phyloP scores from a whole-genome alignment of 2,797 vertebrate genomes.

The Triplophysa yarkandensis region DNA sequence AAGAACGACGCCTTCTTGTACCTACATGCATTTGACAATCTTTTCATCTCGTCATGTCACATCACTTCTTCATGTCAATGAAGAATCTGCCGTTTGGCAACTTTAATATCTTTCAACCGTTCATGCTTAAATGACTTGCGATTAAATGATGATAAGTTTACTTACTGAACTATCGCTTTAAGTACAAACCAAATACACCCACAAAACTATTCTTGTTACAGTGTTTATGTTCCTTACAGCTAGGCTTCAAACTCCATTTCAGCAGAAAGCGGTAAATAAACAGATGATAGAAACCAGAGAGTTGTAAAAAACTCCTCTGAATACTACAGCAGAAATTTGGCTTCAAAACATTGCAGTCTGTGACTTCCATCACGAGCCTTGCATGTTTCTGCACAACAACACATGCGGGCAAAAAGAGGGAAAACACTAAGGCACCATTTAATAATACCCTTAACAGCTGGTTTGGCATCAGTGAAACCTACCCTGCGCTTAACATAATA shows the following conservation, averaged over 20 bases:
- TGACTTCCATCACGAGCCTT: constrained; percentile 30
- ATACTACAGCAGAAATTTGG: constrained; percentile 23
- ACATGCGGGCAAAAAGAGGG: not conserved
- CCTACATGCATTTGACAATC: too few species aligned
- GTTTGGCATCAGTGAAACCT: constrained; percentile 44
- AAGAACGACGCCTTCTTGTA: not conserved
- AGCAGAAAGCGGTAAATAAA: constrained; percentile 68
- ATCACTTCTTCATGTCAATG: too few species aligned
- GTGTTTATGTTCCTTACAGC: constrained; percentile 62
- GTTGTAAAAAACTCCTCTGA: constrained; percentile 5
- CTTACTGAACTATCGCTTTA: too few species aligned
- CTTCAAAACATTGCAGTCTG: constrained; percentile 11
- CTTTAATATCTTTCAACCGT: too few species aligned
- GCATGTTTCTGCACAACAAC: constrained; percentile 15
- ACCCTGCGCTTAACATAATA: constrained; percentile 37
- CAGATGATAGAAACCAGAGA: constrained; percentile 28
- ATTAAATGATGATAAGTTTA: too few species aligned
- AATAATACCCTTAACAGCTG: constrained; percentile 45
- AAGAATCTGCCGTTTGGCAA: too few species aligned
- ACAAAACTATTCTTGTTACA: constrained; percentile 16
- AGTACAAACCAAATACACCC: not conserved
- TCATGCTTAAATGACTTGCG: too few species aligned
- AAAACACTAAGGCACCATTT: constrained; percentile 38
- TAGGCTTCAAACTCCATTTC: constrained; percentile 65
- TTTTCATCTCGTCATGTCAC: too few species aligned